Evolutionary conservation across 30 jellyfish, hydroid and myxozoan genomes (phyloP).

Genomic region (Pelagia noctiluca): DNA sequence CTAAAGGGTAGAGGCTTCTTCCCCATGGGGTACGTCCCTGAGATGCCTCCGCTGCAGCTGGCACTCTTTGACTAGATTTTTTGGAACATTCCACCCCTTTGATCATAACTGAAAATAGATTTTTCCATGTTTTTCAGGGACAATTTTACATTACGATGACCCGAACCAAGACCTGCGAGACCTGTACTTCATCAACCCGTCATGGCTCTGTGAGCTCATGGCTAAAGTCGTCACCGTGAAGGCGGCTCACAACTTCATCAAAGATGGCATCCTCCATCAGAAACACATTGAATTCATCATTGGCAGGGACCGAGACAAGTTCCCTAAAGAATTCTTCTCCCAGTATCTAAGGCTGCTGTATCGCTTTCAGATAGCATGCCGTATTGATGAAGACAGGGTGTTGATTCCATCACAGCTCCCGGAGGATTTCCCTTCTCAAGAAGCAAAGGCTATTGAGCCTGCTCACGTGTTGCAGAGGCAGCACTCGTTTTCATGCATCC

Average conservation of each 20-base stretch:
- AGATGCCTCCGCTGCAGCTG: too few species aligned
- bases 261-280: constrained; percentile 75
- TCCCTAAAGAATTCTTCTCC: constrained; percentile 77
- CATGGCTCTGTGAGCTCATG: constrained; percentile 96
- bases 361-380: constrained; percentile 95
- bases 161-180: constrained; percentile 91
- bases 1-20: too few species aligned
- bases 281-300: constrained; percentile 55
- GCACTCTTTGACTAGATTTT: too few species aligned
- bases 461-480: constrained; percentile 45
- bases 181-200: constrained; percentile 90
- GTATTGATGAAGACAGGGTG: constrained; percentile 81
- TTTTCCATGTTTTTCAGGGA: constrained; percentile 52
- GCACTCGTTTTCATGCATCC: constrained; percentile 88
- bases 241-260: constrained; percentile 73
- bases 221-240: constrained; percentile 87
- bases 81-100: too few species aligned
- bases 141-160: constrained; percentile 89
- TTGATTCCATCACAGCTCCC: constrained; percentile 91
- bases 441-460: constrained; percentile 29
- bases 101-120: too few species aligned
- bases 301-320: constrained; percentile 39
- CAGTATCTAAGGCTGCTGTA: constrained; percentile 83
- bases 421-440: constrained; percentile 29
- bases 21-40: too few species aligned